These are phyloP conservation scores for Lasioglossum morio DNA, from an alignment of 2,888 invertebrate genomes.

Conservation along the genomic window DNA sequence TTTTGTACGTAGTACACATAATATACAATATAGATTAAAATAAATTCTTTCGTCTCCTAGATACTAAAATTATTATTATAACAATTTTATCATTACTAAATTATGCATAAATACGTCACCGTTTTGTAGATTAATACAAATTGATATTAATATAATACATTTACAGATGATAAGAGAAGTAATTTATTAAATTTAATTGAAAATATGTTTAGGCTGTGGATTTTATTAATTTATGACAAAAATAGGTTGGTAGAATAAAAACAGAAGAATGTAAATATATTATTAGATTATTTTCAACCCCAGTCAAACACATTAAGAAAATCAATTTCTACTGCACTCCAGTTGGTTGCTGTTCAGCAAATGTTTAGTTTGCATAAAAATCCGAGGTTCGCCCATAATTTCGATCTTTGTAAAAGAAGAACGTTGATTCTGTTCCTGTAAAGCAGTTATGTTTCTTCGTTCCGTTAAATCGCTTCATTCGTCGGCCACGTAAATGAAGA, in stretches of 20 bases:
- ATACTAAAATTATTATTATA: neutral
- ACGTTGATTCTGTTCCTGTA: neutral
- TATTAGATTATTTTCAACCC: no score
- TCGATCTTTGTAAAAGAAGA: neutral
- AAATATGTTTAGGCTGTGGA: neutral
- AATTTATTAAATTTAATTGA: neutral
- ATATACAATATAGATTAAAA: no score
- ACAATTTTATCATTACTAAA: neutral
- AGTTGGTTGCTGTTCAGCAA: neutral
- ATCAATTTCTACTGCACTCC: neutral
- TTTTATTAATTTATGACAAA: neutral
- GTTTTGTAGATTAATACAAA: neutral
- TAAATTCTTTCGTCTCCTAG: neutral
- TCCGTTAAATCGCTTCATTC: slow-evolving; percentile 7
- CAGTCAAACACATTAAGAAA: neutral
- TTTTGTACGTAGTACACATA: no score
- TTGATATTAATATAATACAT: neutral
- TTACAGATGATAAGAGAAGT: neutral
- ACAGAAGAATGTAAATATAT: neutral
- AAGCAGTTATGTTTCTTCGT: slow-evolving; percentile 12
- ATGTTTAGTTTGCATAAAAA: neutral
- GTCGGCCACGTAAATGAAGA: slow-evolving; percentile 17
- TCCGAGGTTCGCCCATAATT: neutral
- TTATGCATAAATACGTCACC: neutral
- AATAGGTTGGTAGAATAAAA: neutral